These are phyloP conservation scores for Alitta virens DNA, from an alignment of 2,888 invertebrate species.

Conservation along the genomic window DNA sequence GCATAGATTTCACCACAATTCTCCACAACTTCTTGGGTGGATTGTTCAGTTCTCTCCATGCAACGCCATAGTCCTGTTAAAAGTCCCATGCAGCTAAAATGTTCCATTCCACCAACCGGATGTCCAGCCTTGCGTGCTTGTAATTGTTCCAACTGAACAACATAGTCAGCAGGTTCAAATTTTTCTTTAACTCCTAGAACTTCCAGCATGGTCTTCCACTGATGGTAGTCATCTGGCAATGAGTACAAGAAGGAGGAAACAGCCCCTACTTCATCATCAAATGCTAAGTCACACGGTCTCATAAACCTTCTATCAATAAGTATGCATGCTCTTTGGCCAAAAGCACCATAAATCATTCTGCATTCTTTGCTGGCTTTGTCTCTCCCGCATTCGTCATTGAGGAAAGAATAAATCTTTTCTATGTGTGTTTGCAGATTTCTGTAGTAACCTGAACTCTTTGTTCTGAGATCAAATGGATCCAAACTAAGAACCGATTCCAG, in stretches of 20 bases:
- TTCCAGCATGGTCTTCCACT: conserved; percentile 14
- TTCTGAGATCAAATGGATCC: too few relatives aligned
- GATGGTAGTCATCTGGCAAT: too few relatives aligned
- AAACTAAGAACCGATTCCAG: conserved; percentile 21
- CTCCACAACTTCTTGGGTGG: conserved; percentile 11
- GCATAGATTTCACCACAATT: conserved; percentile 27
- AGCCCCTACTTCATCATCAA: background rate
- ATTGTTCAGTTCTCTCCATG: conserved; percentile 17
- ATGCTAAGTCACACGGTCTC: conserved; percentile 16
- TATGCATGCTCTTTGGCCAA: conserved; percentile 16
- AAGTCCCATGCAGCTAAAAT: conserved; percentile 18
- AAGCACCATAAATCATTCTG: background rate
- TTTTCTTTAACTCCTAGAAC: conserved; percentile 25
- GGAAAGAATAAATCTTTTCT: too few relatives aligned
- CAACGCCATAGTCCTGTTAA: conserved; percentile 15
- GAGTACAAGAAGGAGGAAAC: too few relatives aligned
- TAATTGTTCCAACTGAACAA: conserved; percentile 3
- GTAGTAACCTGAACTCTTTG: too few relatives aligned
- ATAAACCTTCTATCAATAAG: conserved; percentile 14
- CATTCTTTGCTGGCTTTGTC: too few relatives aligned
- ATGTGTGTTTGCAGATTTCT: background rate
- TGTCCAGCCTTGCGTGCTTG: conserved; percentile 1
- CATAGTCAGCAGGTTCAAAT: conserved; percentile 26
- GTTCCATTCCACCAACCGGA: conserved; percentile 12
- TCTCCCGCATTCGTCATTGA: too few relatives aligned